Evolutionary conservation across 2,797 vertebrate species (phyloP), one percentile per base, ranked within the genome.

Genomic region (Liasis olivaceus): DNA sequence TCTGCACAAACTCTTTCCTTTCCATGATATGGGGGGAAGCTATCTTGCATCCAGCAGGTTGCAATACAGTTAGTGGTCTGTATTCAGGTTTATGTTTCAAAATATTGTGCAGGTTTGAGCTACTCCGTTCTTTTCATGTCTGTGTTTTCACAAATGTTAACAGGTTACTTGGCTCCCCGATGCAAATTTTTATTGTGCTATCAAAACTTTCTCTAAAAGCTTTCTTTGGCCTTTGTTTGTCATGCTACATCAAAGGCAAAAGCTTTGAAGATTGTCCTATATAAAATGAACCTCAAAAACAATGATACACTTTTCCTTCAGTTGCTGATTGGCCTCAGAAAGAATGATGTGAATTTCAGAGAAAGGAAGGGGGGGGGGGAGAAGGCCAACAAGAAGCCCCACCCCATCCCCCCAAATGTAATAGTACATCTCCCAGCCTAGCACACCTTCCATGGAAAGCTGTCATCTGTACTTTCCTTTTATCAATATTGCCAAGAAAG

Each of bases 401-500:
- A 94, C 51, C 36, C 72, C 36, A 77, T 42, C 31, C 36, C 72
- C 22, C 20, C 42, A 81, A 81, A 81, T 95, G 94, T 97, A 95
- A 95, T 96, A 94, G 96, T 89, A 95, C 66, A 95, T 94, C 94
- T 96, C 97, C 94, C 95, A 96, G 95, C 1, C 13, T 95, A 96
- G 96, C 94, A 88, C 95, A 96, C 94, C 90, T 96, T 96, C 92
- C 95, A 94, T 90, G 95, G 94, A 97, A 97, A 96, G 91, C 96
- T 95, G 96, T 97, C 97, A 96, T 94, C 95, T 97, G 95, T 96
- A 89, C 90, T 97, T 97, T 96, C 94, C 92, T 94, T 95, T 97
- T 97, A 98, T 98, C 97, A 97, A 96, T 97, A 97, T 95, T 96
- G 94, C 95, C 95, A 95, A 72, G 63, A 96, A 97, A 97, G 96